Conservation (phyloP, 2,113 vertebrate genomes). For the Pseudopipra pipra region DNA sequence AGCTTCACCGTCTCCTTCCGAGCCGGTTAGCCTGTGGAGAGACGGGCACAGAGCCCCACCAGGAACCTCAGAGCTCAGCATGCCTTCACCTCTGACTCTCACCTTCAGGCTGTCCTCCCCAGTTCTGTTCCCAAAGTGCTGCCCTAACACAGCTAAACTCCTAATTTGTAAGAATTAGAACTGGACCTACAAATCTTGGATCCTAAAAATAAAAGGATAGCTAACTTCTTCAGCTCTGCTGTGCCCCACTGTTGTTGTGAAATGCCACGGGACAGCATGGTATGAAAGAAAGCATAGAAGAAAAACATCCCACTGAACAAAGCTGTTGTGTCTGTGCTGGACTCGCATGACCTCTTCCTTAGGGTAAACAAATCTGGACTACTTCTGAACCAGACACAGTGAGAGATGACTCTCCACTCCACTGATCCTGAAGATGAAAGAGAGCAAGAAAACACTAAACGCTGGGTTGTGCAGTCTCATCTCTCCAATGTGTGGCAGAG, state of each 20-base stretch:
- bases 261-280: background rate
- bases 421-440: background rate
- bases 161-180: background rate
- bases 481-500: background rate
- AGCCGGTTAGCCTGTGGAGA: background rate
- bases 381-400: slow-evolving; percentile 10
- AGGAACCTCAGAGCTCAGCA: background rate
- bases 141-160: background rate
- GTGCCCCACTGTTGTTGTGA: background rate
- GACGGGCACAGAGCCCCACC: background rate
- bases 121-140: background rate
- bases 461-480: background rate
- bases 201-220: background rate
- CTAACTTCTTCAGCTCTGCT: background rate
- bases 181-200: background rate
- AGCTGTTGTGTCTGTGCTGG: background rate
- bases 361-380: slow-evolving; percentile 40
- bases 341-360: slow-evolving; percentile 1
- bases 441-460: background rate
- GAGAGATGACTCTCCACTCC: background rate
- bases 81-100: background rate
- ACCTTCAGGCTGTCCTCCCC: background rate
- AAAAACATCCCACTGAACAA: background rate
- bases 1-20: background rate
- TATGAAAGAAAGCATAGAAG: slow-evolving; percentile 29